These are phyloP conservation scores for Girardinichthys multiradiatus DNA, from an alignment of 2,113 vertebrate species.

Conservation along the genomic window DNA sequence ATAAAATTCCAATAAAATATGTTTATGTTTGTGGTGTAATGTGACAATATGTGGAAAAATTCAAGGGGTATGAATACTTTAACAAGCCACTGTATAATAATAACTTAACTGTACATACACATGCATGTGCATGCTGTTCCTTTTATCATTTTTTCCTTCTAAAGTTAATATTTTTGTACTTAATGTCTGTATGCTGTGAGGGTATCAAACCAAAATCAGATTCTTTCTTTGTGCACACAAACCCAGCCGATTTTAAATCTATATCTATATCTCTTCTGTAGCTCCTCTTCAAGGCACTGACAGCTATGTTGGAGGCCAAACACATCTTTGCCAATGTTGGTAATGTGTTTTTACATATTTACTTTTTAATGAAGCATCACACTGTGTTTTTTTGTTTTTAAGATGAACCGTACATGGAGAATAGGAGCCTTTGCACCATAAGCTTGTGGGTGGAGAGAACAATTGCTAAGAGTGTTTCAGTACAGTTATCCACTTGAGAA, in stretches of 20 bases:
- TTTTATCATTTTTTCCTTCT: too few relatives aligned
- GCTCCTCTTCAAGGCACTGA: neutral
- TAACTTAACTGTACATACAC: too few relatives aligned
- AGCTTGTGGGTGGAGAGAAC: conserved; percentile 1
- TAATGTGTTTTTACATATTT: neutral
- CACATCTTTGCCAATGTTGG: neutral
- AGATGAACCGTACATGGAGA: neutral
- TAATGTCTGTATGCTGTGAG: too few relatives aligned
- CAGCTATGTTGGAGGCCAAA: neutral
- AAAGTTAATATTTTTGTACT: too few relatives aligned
- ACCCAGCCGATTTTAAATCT: neutral
- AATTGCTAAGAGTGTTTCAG: conserved; percentile 5
- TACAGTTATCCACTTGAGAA: conserved; percentile 15
- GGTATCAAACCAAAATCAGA: too few relatives aligned
- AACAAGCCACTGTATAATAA: too few relatives aligned
- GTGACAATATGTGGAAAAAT: too few relatives aligned
- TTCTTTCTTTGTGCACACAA: too few relatives aligned
- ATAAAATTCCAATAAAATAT: too few relatives aligned
- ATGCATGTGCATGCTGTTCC: too few relatives aligned
- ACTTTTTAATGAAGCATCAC: neutral
- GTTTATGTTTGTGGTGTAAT: too few relatives aligned
- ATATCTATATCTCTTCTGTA: neutral
- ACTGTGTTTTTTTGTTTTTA: neutral
- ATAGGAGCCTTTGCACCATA: neutral
- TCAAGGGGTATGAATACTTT: too few relatives aligned